A percentile compares a stretch with the other conserved stretches of the same genome.
Evolutionary conservation across 2,797 vertebrate genomes (phyloP).

Genomic region (Bryconaethiops microstoma): DNA sequence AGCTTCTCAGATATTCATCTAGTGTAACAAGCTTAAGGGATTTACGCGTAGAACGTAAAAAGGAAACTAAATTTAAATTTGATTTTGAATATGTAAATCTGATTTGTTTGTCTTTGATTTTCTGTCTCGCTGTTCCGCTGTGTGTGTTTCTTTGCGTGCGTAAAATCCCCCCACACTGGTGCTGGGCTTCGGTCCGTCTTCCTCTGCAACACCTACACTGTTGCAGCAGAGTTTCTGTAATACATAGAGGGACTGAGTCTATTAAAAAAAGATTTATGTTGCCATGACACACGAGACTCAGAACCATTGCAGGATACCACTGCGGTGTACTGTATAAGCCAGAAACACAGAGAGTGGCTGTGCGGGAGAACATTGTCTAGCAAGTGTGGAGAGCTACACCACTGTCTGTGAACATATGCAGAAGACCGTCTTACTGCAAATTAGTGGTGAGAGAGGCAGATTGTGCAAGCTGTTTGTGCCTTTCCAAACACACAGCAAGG

Average conservation of each 20-base stretch:
- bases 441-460: slow-evolving; percentile 30
- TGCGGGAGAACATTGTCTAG: slow-evolving; percentile 20
- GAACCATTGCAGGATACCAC: not conserved
- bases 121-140: slow-evolving; percentile 6
- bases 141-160: slow-evolving; percentile 1
- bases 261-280: slow-evolving; percentile 37
- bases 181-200: slow-evolving; percentile 17
- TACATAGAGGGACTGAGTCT: slow-evolving; percentile 3
- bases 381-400: slow-evolving; percentile 20
- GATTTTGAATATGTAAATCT: slow-evolving; percentile 14
- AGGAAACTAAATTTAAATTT: not conserved
- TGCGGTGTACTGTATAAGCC: not conserved
- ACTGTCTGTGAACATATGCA: slow-evolving; percentile 46
- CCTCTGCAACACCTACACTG: slow-evolving; percentile 23
- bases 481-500: slow-evolving; percentile 5
- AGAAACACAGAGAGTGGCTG: not conserved
- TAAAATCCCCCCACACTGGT: slow-evolving; percentile 27
- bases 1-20: slow-evolving; percentile 6
- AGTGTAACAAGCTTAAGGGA: not conserved
- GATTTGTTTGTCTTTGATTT: slow-evolving; percentile 22
- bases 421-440: slow-evolving; percentile 36
- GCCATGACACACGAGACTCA: slow-evolving; percentile 13
- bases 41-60: not conserved
- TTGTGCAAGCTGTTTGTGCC: slow-evolving; percentile 41
- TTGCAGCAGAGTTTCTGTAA: slow-evolving; percentile 21